These are phyloP conservation scores for pig (Sus scrofa) DNA, from an alignment of 2,113 vertebrate species.

Conservation along the genomic window DNA sequence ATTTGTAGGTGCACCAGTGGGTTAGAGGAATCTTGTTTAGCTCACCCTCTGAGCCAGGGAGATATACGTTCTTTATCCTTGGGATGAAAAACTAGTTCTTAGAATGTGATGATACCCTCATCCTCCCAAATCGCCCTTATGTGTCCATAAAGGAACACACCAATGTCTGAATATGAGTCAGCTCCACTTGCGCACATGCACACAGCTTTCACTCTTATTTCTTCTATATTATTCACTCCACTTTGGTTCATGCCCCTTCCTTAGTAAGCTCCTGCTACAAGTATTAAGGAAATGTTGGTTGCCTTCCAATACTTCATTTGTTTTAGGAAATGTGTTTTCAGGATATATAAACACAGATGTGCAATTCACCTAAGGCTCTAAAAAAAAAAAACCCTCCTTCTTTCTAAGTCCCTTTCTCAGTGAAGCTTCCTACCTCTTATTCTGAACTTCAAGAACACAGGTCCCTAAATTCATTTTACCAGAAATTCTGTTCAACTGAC, in stretches of 20 bases:
- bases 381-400: not conserved
- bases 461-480: not conserved
- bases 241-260: not conserved
- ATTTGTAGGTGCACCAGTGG: not conserved
- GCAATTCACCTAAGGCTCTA: too few species aligned
- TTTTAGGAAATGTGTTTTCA: not conserved
- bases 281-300: not conserved
- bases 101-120: not conserved
- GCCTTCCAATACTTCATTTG: not conserved
- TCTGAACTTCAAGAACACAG: not conserved
- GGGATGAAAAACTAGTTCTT: not conserved
- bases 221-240: not conserved
- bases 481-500: not conserved
- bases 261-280: not conserved
- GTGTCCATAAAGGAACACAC: not conserved
- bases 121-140: not conserved
- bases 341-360: not conserved
- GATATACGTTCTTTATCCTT: not conserved
- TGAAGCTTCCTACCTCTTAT: not conserved
- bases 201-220: not conserved
- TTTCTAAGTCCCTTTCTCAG: not conserved
- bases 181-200: accelerated
- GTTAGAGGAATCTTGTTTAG: not conserved
- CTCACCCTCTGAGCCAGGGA: not conserved
- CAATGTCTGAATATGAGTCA: not conserved